Evolutionary conservation across 1,140 invertebrate genomes (phyloP), one percentile per base, ranked within the genome.

Genomic region (Habropoda laboriosa): DNA sequence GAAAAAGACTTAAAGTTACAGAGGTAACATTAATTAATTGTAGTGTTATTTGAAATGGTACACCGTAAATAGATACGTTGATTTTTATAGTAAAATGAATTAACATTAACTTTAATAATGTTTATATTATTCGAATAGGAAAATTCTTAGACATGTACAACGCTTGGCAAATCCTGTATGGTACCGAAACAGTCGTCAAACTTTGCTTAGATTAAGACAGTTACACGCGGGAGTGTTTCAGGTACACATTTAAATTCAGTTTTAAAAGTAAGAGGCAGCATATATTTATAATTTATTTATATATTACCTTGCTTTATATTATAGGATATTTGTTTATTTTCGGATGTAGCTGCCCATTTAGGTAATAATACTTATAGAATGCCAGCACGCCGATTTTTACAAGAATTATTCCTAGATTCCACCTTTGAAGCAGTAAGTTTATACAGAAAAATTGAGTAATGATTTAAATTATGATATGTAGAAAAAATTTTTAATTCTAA

Each of bases 401-500:
- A 99, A 91, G 98, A 99, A 93, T 93, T 99, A 8, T 99, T 99
- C 92, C 94, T 98, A 45, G 98, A 99, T 90, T 93, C 97, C 30
- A 94, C 95, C 86, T 98, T 98, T 88, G 95, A 96, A 27, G 93
- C 92, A 72, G 91, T 93, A 87, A 91, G 85, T 87, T 70, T 64
- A 64, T 8, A 27, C 4, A 30, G 40, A 10, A 45, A 21, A 21
- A 32, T 47, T 12, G 4, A 18, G 21, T 76, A 68, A 51, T 47
- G 40, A 21, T 18, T 45, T 24, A 24, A 49, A 32, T 63, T 55
- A 24, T 42, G 3, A 21, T 12, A 21, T 4, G 3, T 51, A 18
- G 16, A 67, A 47, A 6, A 51, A 61, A 38, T 66, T 82, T 74
- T 38, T 42, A 67, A 53, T 63, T 12, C 21, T 60, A 67, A 55